Evolutionary conservation across 1,140 invertebrate genomes (phyloP).

Genomic region (Atopsyche davidsoni): DNA sequence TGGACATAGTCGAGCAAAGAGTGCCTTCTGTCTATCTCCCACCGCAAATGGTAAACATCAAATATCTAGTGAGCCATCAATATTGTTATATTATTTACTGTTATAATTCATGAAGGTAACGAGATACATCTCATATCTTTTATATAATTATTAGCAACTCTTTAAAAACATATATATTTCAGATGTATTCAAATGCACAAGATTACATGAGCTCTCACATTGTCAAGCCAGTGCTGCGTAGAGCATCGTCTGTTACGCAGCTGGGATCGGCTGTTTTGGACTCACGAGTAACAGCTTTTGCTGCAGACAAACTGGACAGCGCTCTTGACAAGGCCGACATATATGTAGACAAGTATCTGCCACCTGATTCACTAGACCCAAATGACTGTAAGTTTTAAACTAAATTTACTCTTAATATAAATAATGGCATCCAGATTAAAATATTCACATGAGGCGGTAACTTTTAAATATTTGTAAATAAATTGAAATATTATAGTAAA

Average conservation of each 20-base stretch:
- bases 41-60: slow-evolving; percentile 62
- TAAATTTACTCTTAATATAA: background rate
- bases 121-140: no score
- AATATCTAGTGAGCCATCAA: slow-evolving; percentile 17
- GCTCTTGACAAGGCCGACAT: slow-evolving; percentile 69
- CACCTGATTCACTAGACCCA: slow-evolving; percentile 57
- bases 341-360: slow-evolving; percentile 74
- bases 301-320: slow-evolving; percentile 62
- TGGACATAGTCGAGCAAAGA: slow-evolving; percentile 69
- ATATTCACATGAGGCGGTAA: background rate
- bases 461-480: background rate
- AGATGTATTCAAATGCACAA: slow-evolving; percentile 73
- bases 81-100: slow-evolving; percentile 16
- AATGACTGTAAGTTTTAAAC: slow-evolving; percentile 47
- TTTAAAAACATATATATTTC: no score
- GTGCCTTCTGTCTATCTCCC: slow-evolving; percentile 70
- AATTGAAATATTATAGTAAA: background rate
- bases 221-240: slow-evolving; percentile 60
- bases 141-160: no score
- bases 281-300: slow-evolving; percentile 61
- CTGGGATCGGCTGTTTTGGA: slow-evolving; percentile 59
- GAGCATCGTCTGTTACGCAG: slow-evolving; percentile 71
- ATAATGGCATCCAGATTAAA: background rate
- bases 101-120: no score
- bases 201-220: slow-evolving; percentile 63